phyloP scores from a whole-genome alignment of 2,797 vertebrate species.

The Acipenser ruthenus region DNA sequence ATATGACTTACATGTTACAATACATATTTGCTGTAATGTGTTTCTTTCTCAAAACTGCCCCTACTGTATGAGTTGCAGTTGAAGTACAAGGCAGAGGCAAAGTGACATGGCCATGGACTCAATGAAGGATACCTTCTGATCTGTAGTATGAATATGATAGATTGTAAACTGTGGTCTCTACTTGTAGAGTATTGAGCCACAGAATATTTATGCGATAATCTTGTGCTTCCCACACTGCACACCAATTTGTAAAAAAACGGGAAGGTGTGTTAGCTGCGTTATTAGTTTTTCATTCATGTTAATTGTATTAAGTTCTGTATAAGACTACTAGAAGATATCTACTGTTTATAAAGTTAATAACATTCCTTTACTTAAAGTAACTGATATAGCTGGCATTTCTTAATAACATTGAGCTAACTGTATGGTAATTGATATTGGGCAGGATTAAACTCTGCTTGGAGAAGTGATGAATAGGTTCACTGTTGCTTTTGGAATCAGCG shows the following conservation, averaged over 20 bases:
- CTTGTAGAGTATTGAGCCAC: not conserved
- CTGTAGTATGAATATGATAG: not conserved
- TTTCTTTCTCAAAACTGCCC: no score
- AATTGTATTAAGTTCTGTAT: not conserved
- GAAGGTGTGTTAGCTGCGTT: not conserved
- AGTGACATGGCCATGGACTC: no score
- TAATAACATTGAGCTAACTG: not conserved
- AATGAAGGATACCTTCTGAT: not conserved
- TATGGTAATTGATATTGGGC: not conserved
- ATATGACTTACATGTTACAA: no score
- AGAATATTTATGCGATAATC: not conserved
- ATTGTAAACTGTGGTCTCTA: not conserved
- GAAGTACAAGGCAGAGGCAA: no score
- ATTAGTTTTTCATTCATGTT: slow-evolving; percentile 2
- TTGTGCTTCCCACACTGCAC: not conserved
- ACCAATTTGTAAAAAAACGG: not conserved
- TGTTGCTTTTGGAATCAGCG: not conserved
- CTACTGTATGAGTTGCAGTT: no score
- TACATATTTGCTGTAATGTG: no score
- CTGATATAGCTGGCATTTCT: slow-evolving; percentile 6
- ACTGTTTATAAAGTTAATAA: not conserved
- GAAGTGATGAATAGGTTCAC: not conserved
- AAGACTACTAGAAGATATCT: not conserved
- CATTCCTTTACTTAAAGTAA: slow-evolving; percentile 2
- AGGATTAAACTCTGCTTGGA: not conserved